Conservation (phyloP, 1,140 invertebrate genomes). For the Drosophila quadrilineata region DNA sequence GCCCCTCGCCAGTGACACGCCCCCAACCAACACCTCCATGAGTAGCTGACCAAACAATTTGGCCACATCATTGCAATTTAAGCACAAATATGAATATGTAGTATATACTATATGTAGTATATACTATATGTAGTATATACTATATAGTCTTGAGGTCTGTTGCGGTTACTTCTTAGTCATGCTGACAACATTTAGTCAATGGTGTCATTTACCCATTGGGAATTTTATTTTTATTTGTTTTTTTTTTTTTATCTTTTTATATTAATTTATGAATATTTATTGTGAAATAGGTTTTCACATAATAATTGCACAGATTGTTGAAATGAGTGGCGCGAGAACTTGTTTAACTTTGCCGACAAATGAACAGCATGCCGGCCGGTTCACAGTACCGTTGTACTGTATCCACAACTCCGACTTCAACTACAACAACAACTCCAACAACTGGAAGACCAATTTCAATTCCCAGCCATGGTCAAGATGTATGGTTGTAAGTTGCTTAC, state of each 20-base stretch:
- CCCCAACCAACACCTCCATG: conserved; percentile 19
- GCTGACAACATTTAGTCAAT: conserved; percentile 39
- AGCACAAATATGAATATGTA: conserved; percentile 3
- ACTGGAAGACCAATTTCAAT: background rate
- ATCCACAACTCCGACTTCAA: background rate
- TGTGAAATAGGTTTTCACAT: conserved; percentile 50
- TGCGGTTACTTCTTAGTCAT: conserved; percentile 47
- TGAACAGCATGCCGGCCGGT: conserved; percentile 14
- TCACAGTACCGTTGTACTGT: conserved; percentile 23
- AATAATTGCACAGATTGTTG: conserved; percentile 27
- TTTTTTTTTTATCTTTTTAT: background rate
- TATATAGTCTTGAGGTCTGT: conserved; percentile 4
- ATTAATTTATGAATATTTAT: conserved; percentile 30
- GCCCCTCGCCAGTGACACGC: background rate
- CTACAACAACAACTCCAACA: background rate
- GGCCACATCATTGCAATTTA: conserved; percentile 25
- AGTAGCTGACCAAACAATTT: conserved; percentile 24
- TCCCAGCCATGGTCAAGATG: no score
- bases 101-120: background rate
- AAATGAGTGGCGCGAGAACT: conserved; percentile 35
- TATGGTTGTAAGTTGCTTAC: conserved; percentile 39
- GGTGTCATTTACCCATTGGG: conserved; percentile 36
- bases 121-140: background rate
- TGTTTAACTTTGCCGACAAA: conserved; percentile 30
- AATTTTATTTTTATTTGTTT: background rate